Evolutionary conservation across 2,888 invertebrate genomes (phyloP), one percentile per base, ranked within the genome.

Genomic region (Pristionchus japonicus): DNA sequence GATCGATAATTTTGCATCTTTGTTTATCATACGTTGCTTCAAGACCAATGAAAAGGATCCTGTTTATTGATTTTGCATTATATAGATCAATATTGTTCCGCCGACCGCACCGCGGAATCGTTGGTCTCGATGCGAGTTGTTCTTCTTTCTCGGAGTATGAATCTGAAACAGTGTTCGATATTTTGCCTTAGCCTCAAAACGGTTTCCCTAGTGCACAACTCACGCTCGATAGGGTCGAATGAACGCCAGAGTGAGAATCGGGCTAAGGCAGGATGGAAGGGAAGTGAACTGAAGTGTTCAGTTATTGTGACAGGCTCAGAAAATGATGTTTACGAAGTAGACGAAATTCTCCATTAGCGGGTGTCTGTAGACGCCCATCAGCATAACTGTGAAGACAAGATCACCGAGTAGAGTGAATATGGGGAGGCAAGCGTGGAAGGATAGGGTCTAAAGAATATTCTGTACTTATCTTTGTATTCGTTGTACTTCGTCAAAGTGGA

Each of bases 391-490:
- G 77, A 47, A 27, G 13, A 77, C 37, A 27, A 27, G 3, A 23
- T 77, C 77, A 13, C n/a, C 77, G 0, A 77, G 6, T 1, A 77
- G 0, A 4, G 43, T 43, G 77, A 77, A 77, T 7, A 77, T n/a
- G 77, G 77, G 77, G 1, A 77, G 43, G 37, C 77, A 77, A n/a
- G 77, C 77, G 27, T 77, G 77, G 77, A 17, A 77, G 77, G 77
- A 47, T 3, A 77, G 27, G 2, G 77, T 27, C 77, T 77, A 40
- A 37, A 37, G 27, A 74, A 37, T 37, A 4, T 11, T 4, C 27
- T n/a, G 31, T 34, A 31, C 6, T 34, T 34, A 11, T 17, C 57
- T 57, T 20, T 13, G 4, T n/a, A 9, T 43, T 43, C 43, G 43
- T 9, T 43, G 6, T 43, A n/a, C n/a, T n/a, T n/a, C n/a, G n/a